Evolutionary conservation across 2,797 vertebrate species (phyloP).

Genomic region (Pitangus sulphuratus): DNA sequence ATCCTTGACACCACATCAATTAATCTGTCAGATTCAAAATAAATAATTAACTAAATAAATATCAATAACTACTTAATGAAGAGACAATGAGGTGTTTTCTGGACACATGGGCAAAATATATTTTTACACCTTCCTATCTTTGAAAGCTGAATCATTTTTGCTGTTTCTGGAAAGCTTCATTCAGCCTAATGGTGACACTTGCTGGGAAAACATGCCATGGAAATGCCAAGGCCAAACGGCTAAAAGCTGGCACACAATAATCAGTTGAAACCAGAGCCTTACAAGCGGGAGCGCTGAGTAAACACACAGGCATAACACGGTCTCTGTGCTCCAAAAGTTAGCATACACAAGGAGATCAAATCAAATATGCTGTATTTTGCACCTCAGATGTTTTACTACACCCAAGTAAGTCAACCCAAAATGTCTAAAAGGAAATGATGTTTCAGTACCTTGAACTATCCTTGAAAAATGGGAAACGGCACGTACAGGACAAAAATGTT

Average conservation of each 20-base stretch:
- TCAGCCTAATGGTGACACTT: background rate
- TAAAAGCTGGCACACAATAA: background rate
- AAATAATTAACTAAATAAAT: background rate
- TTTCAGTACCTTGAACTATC: background rate
- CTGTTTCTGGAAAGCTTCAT: conserved; percentile 8
- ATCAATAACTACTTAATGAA: background rate
- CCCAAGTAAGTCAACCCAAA: background rate
- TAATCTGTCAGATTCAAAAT: accelerated
- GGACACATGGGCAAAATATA: accelerated
- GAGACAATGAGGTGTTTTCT: background rate
- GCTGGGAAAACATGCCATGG: background rate
- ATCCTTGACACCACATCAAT: background rate
- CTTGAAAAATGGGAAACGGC: background rate
- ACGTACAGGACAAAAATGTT: background rate
- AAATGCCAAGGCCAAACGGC: background rate
- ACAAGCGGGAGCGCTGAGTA: background rate
- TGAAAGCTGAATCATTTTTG: background rate
- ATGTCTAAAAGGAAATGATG: accelerated
- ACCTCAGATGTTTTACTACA: background rate
- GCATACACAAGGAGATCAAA: background rate
- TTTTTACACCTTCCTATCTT: background rate
- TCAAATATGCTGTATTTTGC: background rate
- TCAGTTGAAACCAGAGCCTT: background rate
- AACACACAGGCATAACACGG: background rate
- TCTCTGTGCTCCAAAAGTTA: background rate